Percentiles rank a stretch among this genome's conserved stretches.
Evolutionary conservation across 1,140 invertebrate species (phyloP).

Genomic region (Acromyrmex charruanus): DNA sequence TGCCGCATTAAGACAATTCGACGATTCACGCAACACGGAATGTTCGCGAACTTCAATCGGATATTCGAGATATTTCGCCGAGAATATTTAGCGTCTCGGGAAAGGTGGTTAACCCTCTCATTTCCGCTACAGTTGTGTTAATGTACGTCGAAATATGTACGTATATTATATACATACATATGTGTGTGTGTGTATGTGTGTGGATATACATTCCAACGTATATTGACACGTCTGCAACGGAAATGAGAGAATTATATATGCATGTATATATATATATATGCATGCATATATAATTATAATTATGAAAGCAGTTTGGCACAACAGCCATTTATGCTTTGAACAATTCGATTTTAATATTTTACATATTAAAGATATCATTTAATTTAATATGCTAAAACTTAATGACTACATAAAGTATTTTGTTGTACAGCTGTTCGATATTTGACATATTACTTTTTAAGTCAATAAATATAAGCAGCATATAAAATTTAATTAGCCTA

Average conservation of each 20-base stretch:
- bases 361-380: neutral
- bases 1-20: conserved; percentile 41
- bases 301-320: neutral
- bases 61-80: conserved; percentile 6
- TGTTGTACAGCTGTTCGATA: neutral
- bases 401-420: neutral
- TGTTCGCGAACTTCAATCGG: neutral
- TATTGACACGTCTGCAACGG: neutral
- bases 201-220: neutral
- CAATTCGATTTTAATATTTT: neutral
- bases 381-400: neutral
- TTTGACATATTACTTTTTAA: neutral
- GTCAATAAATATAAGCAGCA: neutral
- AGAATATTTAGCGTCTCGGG: conserved; percentile 15
- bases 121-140: neutral
- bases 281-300: neutral
- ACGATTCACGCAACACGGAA: conserved; percentile 5
- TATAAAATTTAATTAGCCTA: neutral
- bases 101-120: conserved; percentile 9
- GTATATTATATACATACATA: too few relatives aligned
- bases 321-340: neutral
- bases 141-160: too few relatives aligned
- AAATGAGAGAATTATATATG: neutral
- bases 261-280: neutral
- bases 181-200: too few relatives aligned